phyloP scores from a whole-genome alignment of 2,888 invertebrate genomes.

The Synergus japonicus region DNA sequence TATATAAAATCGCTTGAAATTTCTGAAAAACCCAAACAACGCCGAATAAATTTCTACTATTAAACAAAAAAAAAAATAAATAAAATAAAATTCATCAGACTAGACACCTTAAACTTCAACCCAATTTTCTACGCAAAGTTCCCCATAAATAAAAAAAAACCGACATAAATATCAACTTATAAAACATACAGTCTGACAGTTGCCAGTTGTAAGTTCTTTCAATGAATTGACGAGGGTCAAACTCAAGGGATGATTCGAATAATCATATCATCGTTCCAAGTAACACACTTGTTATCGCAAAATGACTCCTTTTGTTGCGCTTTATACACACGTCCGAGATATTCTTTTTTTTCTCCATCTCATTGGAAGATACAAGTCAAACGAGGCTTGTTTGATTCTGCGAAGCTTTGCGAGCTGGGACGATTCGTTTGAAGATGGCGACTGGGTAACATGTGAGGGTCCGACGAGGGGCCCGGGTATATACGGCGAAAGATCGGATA shows the following conservation, averaged over 20 bases:
- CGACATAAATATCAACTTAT: too few relatives aligned
- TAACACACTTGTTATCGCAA: slow-evolving; percentile 33
- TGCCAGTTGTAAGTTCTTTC: not conserved
- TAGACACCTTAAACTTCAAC: too few relatives aligned
- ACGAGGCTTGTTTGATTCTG: slow-evolving; percentile 38
- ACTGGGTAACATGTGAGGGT: slow-evolving; percentile 38
- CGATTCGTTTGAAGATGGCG: slow-evolving; percentile 41
- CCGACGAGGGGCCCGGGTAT: slow-evolving; percentile 35
- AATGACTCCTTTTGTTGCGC: slow-evolving; percentile 38
- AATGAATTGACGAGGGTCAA: not conserved
- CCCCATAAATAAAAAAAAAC: too few relatives aligned
- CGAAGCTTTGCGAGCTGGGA: slow-evolving; percentile 33
- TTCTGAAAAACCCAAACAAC: too few relatives aligned
- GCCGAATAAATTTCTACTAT: too few relatives aligned
- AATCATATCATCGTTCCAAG: slow-evolving; percentile 30
- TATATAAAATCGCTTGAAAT: too few relatives aligned
- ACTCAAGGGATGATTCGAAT: slow-evolving; percentile 17
- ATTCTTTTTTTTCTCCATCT: not conserved
- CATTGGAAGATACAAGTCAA: slow-evolving; percentile 37
- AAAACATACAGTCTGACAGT: not conserved
- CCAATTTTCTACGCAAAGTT: too few relatives aligned
- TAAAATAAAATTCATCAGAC: too few relatives aligned
- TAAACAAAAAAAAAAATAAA: too few relatives aligned
- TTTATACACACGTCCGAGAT: slow-evolving; percentile 24
- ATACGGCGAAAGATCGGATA: slow-evolving; percentile 38